phyloP scores from a whole-genome alignment of 2,888 invertebrate species.

The Eupithecia subumbrata region DNA sequence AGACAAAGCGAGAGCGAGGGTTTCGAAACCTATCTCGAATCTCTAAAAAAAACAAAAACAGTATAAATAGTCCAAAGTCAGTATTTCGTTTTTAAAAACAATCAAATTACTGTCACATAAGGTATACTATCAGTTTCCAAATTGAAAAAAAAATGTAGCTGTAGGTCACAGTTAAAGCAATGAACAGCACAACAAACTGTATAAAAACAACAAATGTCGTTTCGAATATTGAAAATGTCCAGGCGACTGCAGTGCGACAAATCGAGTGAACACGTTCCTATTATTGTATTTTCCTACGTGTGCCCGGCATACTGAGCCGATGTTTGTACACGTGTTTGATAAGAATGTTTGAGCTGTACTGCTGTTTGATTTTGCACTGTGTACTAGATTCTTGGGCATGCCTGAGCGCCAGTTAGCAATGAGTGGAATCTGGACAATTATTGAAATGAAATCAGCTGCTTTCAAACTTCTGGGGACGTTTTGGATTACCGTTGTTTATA shows the following conservation, averaged over 20 bases:
- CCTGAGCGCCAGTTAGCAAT: neutral
- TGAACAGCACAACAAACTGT: slow-evolving; percentile 20
- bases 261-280: slow-evolving; percentile 74
- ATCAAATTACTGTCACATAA: neutral
- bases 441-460: neutral
- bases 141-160: neutral
- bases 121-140: neutral
- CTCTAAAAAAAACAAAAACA: too few relatives aligned
- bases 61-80: neutral
- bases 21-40: too few relatives aligned
- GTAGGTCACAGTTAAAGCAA: slow-evolving; percentile 15
- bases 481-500: neutral
- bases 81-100: neutral
- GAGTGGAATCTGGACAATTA: neutral
- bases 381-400: slow-evolving; percentile 8
- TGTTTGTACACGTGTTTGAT: slow-evolving; percentile 21
- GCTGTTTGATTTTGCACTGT: slow-evolving; percentile 34
- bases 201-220: slow-evolving; percentile 39
- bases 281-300: slow-evolving; percentile 69
- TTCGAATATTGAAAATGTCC: slow-evolving; percentile 67
- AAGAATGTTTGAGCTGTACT: slow-evolving; percentile 28
- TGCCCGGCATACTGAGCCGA: slow-evolving; percentile 57
- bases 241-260: slow-evolving; percentile 76
- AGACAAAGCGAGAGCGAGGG: too few relatives aligned
- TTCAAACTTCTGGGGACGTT: neutral